Percentiles rank a stretch among this genome's conserved stretches.
phyloP scores from a whole-genome alignment of 1,140 invertebrate species.

The Caerostris extrusa region DNA sequence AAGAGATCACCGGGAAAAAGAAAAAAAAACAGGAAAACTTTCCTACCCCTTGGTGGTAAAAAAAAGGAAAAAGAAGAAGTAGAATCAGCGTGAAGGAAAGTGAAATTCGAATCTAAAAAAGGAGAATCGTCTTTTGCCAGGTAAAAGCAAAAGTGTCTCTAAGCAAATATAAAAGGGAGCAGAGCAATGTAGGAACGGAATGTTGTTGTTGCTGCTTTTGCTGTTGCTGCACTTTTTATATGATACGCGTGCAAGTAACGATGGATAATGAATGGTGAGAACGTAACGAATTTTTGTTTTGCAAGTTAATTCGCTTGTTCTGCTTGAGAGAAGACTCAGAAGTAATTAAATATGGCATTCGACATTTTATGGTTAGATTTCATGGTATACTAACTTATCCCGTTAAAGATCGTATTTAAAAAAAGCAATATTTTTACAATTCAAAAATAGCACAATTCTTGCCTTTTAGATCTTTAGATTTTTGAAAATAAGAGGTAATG shows the following conservation, averaged over 20 bases:
- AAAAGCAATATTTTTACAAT: too few species aligned
- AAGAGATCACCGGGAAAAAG: neutral
- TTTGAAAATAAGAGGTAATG: too few species aligned
- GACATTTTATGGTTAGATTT: too few species aligned
- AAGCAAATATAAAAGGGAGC: conserved; percentile 20
- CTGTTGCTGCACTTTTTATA: neutral
- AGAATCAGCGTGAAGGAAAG: conserved; percentile 64
- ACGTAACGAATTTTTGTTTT: neutral
- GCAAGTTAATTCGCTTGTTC: neutral
- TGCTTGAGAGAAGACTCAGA: neutral
- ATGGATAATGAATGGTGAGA: neutral
- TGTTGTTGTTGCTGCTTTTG: neutral
- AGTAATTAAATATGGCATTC: neutral
- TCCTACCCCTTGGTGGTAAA: conserved; percentile 65
- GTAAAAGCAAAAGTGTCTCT: conserved; percentile 23
- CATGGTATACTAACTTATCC: too few species aligned
- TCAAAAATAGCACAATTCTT: too few species aligned
- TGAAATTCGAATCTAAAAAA: conserved; percentile 76
- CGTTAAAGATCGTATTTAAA: too few species aligned
- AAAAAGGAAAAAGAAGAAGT: conserved; percentile 32
- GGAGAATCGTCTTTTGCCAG: conserved; percentile 58
- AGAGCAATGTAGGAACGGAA: neutral
- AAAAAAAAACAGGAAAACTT: conserved; percentile 40
- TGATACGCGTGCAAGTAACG: neutral
- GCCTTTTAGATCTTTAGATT: too few species aligned